Percentiles rank a stretch among this genome's conserved stretches.
Conservation (phyloP, 2,113 vertebrate species). For the Mugil cephalus region DNA sequence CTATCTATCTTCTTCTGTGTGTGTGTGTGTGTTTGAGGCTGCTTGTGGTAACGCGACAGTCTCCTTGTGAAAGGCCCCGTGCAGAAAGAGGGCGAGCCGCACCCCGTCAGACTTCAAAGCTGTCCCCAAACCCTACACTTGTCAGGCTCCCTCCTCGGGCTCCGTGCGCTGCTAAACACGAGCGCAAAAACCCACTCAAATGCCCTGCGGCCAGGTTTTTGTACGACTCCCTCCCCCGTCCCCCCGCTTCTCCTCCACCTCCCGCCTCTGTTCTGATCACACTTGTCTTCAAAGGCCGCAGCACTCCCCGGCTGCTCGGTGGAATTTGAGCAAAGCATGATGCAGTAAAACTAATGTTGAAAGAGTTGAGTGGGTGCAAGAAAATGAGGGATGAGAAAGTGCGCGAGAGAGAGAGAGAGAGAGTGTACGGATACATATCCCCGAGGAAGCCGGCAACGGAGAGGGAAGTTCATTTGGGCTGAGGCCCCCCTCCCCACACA, state of each 20-base stretch:
- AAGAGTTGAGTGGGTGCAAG: slow-evolving; percentile 68
- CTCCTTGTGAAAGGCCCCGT: slow-evolving; percentile 50
- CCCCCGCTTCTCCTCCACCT: too few relatives aligned
- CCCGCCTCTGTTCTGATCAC: slow-evolving; percentile 76
- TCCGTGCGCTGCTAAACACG: slow-evolving; percentile 71
- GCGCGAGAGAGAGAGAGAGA: slow-evolving; percentile 27
- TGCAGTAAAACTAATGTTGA: slow-evolving; percentile 82
- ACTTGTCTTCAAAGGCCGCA: slow-evolving; percentile 78
- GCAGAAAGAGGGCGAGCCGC: slow-evolving; percentile 53
- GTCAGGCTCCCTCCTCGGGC: slow-evolving; percentile 70
- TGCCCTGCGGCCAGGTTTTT: slow-evolving; percentile 75
- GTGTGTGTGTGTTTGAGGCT: slow-evolving; percentile 3
- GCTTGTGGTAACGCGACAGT: slow-evolving; percentile 43
- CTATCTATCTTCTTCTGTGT: too few relatives aligned
- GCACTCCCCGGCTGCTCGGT: slow-evolving; percentile 57
- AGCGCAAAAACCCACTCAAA: slow-evolving; percentile 67
- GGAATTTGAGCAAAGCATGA: slow-evolving; percentile 81
- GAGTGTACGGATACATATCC: slow-evolving; percentile 55
- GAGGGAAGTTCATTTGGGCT: slow-evolving; percentile 77
- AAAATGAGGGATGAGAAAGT: slow-evolving; percentile 65
- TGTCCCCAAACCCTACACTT: slow-evolving; percentile 79
- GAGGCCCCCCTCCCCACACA: slow-evolving; percentile 49
- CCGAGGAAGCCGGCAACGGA: slow-evolving; percentile 60
- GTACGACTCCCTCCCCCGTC: slow-evolving; percentile 58
- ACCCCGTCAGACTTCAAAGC: slow-evolving; percentile 82